phyloP scores from a whole-genome alignment of 2,888 invertebrate species.

The Hermaeophaga mercurialis region DNA sequence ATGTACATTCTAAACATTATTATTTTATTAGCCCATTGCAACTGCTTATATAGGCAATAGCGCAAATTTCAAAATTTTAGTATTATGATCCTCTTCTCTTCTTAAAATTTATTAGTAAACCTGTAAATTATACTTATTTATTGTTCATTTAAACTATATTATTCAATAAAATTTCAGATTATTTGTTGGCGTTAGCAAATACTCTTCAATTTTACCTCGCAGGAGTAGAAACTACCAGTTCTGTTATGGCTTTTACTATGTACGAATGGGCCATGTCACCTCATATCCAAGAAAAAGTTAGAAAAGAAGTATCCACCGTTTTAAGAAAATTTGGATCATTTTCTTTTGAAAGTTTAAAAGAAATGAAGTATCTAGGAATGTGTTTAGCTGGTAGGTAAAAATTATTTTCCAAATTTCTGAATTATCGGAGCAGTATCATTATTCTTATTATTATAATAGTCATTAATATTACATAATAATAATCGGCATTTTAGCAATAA shows the following conservation, averaged over 20 bases:
- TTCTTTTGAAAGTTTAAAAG: conserved; percentile 61
- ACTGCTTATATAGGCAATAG: no score
- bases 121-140: no score
- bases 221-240: conserved; percentile 67
- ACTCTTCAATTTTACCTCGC: conserved; percentile 61
- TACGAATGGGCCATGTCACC: conserved; percentile 62
- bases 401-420: no score
- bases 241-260: conserved; percentile 62
- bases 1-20: no score
- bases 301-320: conserved; percentile 58
- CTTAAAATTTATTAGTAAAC: background rate
- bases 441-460: no score
- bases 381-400: conserved; percentile 27
- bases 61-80: no score
- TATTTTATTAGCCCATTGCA: no score
- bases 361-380: conserved; percentile 59
- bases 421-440: no score
- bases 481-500: no score
- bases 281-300: conserved; percentile 60
- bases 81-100: no score
- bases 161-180: no score
- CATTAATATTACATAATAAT: no score
- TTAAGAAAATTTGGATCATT: conserved; percentile 53
- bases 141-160: background rate
- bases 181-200: conserved; percentile 30